A percentile compares a stretch with the other conserved stretches of the same genome.
Evolutionary conservation across 2,797 vertebrate genomes (phyloP).

Genomic region (Scolopax bukidnonensis): DNA sequence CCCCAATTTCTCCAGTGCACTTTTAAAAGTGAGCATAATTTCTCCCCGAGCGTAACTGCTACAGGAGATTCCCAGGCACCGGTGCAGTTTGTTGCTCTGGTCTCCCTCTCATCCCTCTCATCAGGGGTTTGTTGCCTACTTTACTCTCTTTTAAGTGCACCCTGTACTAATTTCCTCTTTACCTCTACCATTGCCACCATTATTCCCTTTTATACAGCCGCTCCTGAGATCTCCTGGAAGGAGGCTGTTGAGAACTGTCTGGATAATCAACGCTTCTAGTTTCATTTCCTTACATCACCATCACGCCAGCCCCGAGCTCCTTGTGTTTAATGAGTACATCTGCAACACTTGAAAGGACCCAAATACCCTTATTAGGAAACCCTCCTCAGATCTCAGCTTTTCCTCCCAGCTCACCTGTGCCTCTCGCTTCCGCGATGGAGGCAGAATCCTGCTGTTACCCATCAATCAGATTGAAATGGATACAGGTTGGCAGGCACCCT

Average conservation of each 20-base stretch:
- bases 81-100: neutral
- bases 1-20: neutral
- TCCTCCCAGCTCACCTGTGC: slow-evolving; percentile 61
- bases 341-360: slow-evolving; percentile 55
- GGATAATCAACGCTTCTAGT: slow-evolving; percentile 52
- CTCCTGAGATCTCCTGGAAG: slow-evolving; percentile 47
- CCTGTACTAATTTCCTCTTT: slow-evolving; percentile 48
- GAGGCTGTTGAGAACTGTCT: slow-evolving; percentile 56
- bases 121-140: slow-evolving; percentile 46
- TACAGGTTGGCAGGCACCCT: slow-evolving; percentile 29
- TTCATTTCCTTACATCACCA: slow-evolving; percentile 50
- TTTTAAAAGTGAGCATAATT: slow-evolving; percentile 27
- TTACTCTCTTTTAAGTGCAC: slow-evolving; percentile 43
- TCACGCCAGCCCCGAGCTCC: slow-evolving; percentile 24
- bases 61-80: neutral
- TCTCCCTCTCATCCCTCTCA: neutral
- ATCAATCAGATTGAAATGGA: slow-evolving; percentile 40
- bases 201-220: slow-evolving; percentile 15
- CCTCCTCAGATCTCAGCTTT: slow-evolving; percentile 54
- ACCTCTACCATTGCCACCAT: neutral
- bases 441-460: slow-evolving; percentile 62
- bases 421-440: slow-evolving; percentile 2
- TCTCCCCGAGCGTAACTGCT: neutral
- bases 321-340: slow-evolving; percentile 54
- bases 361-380: slow-evolving; percentile 45